Evolutionary conservation across 2,888 invertebrate species (phyloP), one percentile per base, ranked within the genome.

Genomic region (Callinectes sapidus): DNA sequence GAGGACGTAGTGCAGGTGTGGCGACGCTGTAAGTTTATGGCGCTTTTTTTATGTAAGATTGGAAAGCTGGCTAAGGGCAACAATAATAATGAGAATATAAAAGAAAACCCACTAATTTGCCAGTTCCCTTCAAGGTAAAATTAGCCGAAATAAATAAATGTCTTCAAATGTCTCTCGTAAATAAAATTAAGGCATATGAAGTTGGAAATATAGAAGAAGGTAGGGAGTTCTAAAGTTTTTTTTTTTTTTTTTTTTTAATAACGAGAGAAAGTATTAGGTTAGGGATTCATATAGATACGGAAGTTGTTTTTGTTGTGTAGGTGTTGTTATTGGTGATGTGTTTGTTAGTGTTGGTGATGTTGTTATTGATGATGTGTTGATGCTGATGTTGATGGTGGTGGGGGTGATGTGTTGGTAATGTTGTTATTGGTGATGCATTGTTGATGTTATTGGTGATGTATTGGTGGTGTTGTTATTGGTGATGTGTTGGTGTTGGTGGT

Each of bases 21-120:
- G 71, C 71, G 71, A 28, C 71, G n/a, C 71, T 71, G 71, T 71
- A 71, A 71, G 71, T 71, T 71, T 71, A 71, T 71, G 71, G 71
- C 71, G 71, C n/a, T 71, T 28, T 1, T 71, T 13, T 28, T 28
- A 5, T 28, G n/a, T n/a, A n/a, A n/a, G n/a, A n/a, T n/a, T n/a
- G n/a, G n/a, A n/a, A n/a, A n/a, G n/a, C n/a, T n/a, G n/a, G n/a
- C n/a, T n/a, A n/a, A n/a, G n/a, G n/a, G n/a, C n/a, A n/a, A n/a
- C n/a, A n/a, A n/a, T n/a, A n/a, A n/a, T n/a, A n/a, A n/a, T n/a
- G n/a, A n/a, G n/a, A n/a, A n/a, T n/a, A n/a, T n/a, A n/a, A n/a
- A n/a, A n/a, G n/a, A n/a, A n/a, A n/a, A n/a, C n/a, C n/a, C n/a
- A n/a, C n/a, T n/a, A n/a, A n/a, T n/a, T n/a, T n/a, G n/a, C n/a